Evolutionary conservation across 1,140 invertebrate genomes (phyloP), one percentile per base, ranked within the genome.

Genomic region (Caenorhabditis briggsae): DNA sequence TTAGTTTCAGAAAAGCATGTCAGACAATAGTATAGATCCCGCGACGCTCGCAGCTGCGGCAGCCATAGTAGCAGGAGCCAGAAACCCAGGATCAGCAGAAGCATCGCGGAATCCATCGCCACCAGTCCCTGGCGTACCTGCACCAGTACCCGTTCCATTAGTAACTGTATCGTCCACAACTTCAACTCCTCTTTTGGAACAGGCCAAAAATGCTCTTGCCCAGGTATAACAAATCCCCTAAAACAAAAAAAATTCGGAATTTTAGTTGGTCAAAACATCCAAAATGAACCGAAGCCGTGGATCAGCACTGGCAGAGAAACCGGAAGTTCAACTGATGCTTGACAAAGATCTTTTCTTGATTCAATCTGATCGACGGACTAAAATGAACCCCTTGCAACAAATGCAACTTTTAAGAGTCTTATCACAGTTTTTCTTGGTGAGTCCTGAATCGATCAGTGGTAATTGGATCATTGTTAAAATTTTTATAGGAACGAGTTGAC

Each of bases 291-390:
- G 70, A 82, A 48, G 41, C 3, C 14, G 82, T 11, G 20, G 48
- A n/a, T 43, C 43, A 8, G 12, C 41, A 7, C 55, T 78, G 23
- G 48, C 43, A n/a, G 85, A 83, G 23, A 78, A 83, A n/a, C 82
- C 85, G 8, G 85, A 86, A 48, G 41, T 64, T 14, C 85, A 86
- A 50, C n/a, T 11, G n/a, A 16, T 61, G 56, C 6, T 87, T 6
- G 86, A 87, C 83, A 84, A 85, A 16, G 86, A 87, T 18, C 41
- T 87, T 25, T 87, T 87, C 48, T 59, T 56, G 11, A 55, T 87
- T 50, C 58, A 56, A 14, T 59, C 58, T 9, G 86, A 85, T 48
- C 82, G 70, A 14, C 43, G 58, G 2, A 59, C 86, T 2, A 58
- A 82, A 48, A 56, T 87, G 58, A 85, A 61, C 8, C 25, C 86